Base-by-base conservation (phyloP, 92 coral and sea anemone genomes). In the Palythoa grandis region DNA sequence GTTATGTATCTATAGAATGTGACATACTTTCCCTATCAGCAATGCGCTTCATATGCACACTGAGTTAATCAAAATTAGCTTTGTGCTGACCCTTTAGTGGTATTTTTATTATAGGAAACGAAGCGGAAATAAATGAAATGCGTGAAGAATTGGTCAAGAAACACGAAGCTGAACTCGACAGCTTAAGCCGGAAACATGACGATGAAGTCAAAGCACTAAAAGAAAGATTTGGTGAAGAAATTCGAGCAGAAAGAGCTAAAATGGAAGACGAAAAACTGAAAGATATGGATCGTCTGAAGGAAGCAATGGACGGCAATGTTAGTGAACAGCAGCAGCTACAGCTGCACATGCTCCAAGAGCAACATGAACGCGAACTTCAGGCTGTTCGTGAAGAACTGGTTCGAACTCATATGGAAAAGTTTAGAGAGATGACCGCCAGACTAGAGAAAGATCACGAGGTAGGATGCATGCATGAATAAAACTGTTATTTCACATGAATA, bases 371-470 rank as follows among this genome's bases (percentile, higher is more conserved):
- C 50, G 98, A 97, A 88, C 91, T 97, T 74, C 98, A 95, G 88
- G 87, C 92, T 23, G 93, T 92, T 72, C 91, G 96, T 24, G 93
- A 92, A 71, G 97, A 97, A 60, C 93, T 97, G 88, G 99, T 97
- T 85, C 91, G 91, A 52, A 95, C 97, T 47, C 99, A 97, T 83
- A 93, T 97, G 99, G 96, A 93, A 76, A 97, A 97, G 91, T 97
- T 97, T 72, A 88, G 97, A 13, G 98, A 92, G 73, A 97, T 97
- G 99, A 91, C 98, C 11, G 95, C 93, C 19, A 93, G 89, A 61
- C 88, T 97, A 52, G 99, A 95, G 70, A 84, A 92, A 17, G 95
- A 91, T 29, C 97, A 96, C 63, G 90, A 95, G 97, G 99, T 96
- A 57, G 76, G 88, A 38, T 52, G 23, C 20, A 10, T 20, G 24